Evolutionary conservation across 2,888 invertebrate genomes (phyloP), one percentile per base, ranked within the genome.

Genomic region (Phortica magna): DNA sequence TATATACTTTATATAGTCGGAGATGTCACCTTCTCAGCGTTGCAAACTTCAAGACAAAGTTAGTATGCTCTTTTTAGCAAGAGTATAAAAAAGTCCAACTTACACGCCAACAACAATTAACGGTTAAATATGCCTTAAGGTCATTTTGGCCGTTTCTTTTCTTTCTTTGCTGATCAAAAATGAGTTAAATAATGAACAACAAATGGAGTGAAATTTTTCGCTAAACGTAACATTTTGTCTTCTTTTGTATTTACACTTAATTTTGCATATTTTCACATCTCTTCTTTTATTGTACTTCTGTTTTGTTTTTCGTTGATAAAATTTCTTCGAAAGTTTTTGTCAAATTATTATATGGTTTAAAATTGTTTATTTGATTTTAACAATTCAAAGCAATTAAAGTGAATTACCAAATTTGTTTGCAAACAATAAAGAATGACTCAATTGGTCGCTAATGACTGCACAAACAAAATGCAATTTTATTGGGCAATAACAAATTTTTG

Each of bases 371-470:
- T 68, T 68, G 43, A 43, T 19, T 68, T 43, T 19, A 17, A 68
- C 68, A 68, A 43, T 43, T 19, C 57, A 7, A 64, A 14, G 9
- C 53, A 68, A 68, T 71, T 55, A 17, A n/a, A 53, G 22, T 55
- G 6, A 31, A 10, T 7, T 17, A 65, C 41, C 9, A 55, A 71
- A 71, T 55, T 19, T 71, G 53, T 53, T 53, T 55, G 53, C 70
- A 71, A 71, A 71, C 31, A 53, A 31, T 55, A 12, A 55, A 71
- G 39, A 71, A 71, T 71, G 41, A 22, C 31, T 53, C 70, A 71
- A 71, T 71, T 71, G 55, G 31, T 6, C 10, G 7, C 14, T 71
- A 53, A 71, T 71, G 55, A 53, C 70, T 31, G 53, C 9, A 71
- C 39, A 71, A 71, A 71, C 70, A 71, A 71, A 43, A 1, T 31